Conservation (phyloP, 2,888 invertebrate species). For the Acleris sparsana region DNA sequence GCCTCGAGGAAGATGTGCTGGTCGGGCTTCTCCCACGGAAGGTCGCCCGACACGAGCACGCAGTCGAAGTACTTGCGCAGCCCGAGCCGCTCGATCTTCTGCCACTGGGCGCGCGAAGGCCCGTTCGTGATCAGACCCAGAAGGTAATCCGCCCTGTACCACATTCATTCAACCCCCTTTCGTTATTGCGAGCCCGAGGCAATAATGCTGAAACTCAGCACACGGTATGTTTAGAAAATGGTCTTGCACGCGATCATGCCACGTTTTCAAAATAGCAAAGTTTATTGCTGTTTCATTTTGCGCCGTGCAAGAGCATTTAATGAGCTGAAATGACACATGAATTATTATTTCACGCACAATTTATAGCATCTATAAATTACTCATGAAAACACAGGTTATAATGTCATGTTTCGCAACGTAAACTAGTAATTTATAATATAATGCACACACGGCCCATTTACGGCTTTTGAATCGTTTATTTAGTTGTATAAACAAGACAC, state of each 20-base stretch:
- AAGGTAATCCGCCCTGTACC: constrained; percentile 87
- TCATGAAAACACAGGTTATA: constrained; percentile 57
- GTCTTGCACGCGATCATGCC: constrained; percentile 55
- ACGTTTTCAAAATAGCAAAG: neutral
- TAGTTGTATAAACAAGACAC: constrained; percentile 34
- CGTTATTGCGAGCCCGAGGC: constrained; percentile 64
- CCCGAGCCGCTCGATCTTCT: constrained; percentile 89
- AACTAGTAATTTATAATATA: constrained; percentile 38
- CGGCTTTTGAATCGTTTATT: neutral
- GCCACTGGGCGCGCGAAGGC: constrained; percentile 94
- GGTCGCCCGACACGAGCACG: constrained; percentile 91
- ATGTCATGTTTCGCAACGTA: constrained; percentile 60
- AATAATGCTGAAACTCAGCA: constrained; percentile 76
- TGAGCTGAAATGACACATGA: constrained; percentile 49
- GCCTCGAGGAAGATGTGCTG: constrained; percentile 92
- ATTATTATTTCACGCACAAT: constrained; percentile 61
- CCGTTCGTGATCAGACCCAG: constrained; percentile 94
- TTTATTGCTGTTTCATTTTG: constrained; percentile 33
- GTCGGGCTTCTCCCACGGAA: constrained; percentile 94
- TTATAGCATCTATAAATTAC: constrained; percentile 64
- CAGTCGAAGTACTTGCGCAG: constrained; percentile 90
- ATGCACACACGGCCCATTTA: neutral
- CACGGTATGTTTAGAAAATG: constrained; percentile 65
- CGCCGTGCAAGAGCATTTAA: constrained; percentile 68
- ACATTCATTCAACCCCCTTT: constrained; percentile 76